Base-by-base conservation (phyloP, 2,113 vertebrate genomes). In the Myiopsitta monachus region DNA sequence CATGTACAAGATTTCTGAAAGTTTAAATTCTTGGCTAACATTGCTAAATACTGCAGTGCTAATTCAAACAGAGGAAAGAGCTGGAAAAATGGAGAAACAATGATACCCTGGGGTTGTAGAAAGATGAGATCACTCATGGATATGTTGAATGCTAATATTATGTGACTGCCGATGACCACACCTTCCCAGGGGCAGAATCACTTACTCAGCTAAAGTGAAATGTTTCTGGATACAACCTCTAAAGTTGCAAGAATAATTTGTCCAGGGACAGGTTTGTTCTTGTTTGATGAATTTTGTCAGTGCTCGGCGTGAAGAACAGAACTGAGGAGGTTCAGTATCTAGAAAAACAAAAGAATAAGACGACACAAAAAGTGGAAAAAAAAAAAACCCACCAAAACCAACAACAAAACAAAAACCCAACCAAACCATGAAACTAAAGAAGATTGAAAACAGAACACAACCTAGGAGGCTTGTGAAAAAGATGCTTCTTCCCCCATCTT, bases 181-280 rank as follows among this genome's bases (percentile, higher is more conserved):
- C 87, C 92, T 96, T 96, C 92, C 94, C 74, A 78, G 63, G 66
- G 86, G 93, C 77, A 91, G 70, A 95, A 93, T 93, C 83, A 77
- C n/a, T 91, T 12, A 7, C 61, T 92, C 51, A 63, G 57, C 61
- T 83, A 44, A 83, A 81, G 41, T 59, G 74, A 57, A 80, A 90
- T 55, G 43, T 82, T 92, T 92, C 83, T 91, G 84, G 61, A 86
- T 81, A 39, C 51, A 91, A 8, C 69, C 64, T 67, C 94, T 87
- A 49, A 76, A 92, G 27, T 36, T 91, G 68, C 57, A 95, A 87
- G 41, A 93, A 79, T 83, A 51, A 74, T 94, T 93, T 97, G 63
- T 91, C 52, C 55, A 70, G 77, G 74, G 81, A 63, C 67, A 76
- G 57, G 80, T 94, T 94, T 4, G 4, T 69, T 91, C 91, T 87